Percentiles rank a stretch among this genome's conserved stretches.
Evolutionary conservation across 2,113 vertebrate genomes (phyloP).

Genomic region (Pteronura brasiliensis): DNA sequence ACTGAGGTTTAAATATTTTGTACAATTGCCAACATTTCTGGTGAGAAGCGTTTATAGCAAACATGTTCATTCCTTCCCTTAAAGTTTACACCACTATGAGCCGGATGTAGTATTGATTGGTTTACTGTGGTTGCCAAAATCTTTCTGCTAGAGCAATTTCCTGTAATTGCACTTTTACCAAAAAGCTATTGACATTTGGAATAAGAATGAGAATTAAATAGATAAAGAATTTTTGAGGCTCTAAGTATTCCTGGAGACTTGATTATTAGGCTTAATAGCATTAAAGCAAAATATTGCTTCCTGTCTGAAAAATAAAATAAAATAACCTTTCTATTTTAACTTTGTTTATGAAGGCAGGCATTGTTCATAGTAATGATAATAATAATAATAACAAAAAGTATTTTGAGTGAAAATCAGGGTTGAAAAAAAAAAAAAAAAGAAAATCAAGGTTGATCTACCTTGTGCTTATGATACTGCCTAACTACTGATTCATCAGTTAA

Average conservation of each 20-base stretch:
- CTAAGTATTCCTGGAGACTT: conserved; percentile 38
- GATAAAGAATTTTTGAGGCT: conserved; percentile 35
- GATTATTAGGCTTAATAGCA: conserved; percentile 13
- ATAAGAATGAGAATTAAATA: conserved; percentile 43
- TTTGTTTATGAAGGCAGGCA: neutral
- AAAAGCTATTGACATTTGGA: neutral
- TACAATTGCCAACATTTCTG: conserved; percentile 58
- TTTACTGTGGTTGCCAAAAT: conserved; percentile 67
- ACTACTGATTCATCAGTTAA: neutral
- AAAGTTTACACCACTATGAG: conserved; percentile 62
- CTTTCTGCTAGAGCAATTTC: conserved; percentile 64
- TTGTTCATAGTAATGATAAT: neutral
- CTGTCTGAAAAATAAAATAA: neutral
- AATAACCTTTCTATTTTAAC: neutral
- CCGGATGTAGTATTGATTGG: conserved; percentile 69
- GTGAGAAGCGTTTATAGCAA: conserved; percentile 69
- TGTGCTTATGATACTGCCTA: neutral
- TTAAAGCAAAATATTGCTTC: neutral
- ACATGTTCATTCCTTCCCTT: conserved; percentile 58
- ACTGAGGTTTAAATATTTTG: conserved; percentile 55
- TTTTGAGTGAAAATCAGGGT: neutral
- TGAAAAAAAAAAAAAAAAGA: no score
- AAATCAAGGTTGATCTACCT: neutral
- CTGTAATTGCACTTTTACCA: conserved; percentile 54
- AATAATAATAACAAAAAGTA: neutral